Percentiles rank a stretch among this genome's conserved stretches.
phyloP scores from a whole-genome alignment of 2,888 invertebrate genomes.

The Tetranychus piercei region DNA sequence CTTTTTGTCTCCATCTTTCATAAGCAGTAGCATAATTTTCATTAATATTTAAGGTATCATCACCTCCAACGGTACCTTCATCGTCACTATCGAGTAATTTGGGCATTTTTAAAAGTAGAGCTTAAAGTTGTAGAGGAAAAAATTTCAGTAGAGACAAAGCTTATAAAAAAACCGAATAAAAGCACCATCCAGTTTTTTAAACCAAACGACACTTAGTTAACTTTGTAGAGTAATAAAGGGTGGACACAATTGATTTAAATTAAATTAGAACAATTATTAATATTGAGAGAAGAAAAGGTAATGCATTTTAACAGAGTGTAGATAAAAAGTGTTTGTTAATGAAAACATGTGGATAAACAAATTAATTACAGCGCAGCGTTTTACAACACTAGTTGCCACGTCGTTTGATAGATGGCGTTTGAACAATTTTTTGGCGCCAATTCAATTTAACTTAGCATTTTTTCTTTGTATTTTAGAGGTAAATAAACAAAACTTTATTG shows the following conservation, averaged over 20 bases:
- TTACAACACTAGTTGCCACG: not conserved
- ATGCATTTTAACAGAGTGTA: not conserved
- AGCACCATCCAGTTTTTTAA: no score
- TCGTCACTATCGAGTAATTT: not conserved
- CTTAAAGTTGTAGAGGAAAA: no score
- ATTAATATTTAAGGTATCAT: constrained; percentile 43
- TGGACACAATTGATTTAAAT: no score
- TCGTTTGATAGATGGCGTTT: not conserved
- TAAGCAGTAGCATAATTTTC: constrained; percentile 65
- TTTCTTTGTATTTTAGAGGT: not conserved
- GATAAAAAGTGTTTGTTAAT: not conserved
- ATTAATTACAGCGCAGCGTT: not conserved
- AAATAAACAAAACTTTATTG: no score
- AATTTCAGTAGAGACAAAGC: no score
- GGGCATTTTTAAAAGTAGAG: not conserved
- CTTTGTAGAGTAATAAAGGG: no score
- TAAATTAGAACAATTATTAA: no score
- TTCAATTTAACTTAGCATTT: not conserved
- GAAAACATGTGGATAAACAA: not conserved
- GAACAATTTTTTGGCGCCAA: not conserved
- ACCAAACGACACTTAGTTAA: no score
- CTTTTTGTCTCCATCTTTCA: constrained; percentile 62
- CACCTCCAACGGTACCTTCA: not conserved
- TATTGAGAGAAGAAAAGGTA: no score
- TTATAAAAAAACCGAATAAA: no score